phyloP scores from a whole-genome alignment of 2,113 vertebrate species.

The Oxyura jamaicensis region DNA sequence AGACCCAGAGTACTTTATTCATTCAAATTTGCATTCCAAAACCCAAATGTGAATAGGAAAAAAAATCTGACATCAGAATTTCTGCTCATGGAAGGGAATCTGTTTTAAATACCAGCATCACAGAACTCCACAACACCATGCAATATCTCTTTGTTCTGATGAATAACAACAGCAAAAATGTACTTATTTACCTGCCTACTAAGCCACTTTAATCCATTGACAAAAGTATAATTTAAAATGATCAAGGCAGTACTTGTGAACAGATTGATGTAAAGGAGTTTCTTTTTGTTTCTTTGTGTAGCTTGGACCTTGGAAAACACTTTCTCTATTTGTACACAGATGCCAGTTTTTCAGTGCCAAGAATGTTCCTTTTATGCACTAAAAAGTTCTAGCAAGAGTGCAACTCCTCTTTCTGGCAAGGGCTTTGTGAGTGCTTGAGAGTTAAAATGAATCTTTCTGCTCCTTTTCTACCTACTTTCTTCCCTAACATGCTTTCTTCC shows the following conservation, averaged over 20 bases:
- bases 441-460: constrained; percentile 22
- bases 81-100: neutral
- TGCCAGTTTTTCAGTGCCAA: constrained; percentile 25
- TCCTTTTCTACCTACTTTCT: constrained; percentile 21
- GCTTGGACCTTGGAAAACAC: constrained; percentile 4
- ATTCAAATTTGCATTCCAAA: constrained; percentile 48
- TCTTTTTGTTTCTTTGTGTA: neutral
- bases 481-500: neutral
- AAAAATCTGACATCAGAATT: constrained; percentile 13
- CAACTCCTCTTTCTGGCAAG: neutral
- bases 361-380: neutral
- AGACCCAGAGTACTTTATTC: neutral
- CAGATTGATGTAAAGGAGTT: neutral
- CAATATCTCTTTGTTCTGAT: neutral
- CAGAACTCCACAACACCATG: neutral
- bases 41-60: neutral
- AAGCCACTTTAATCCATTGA: neutral
- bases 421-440: neutral
- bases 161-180: neutral
- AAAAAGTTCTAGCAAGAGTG: constrained; percentile 18
- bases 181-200: neutral
- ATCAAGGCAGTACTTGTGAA: neutral
- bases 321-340: constrained; percentile 11
- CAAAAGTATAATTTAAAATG: neutral
- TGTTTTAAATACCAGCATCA: neutral